Evolutionary conservation across 2,113 vertebrate genomes (phyloP).

Genomic region (Neofelis nebulosa): DNA sequence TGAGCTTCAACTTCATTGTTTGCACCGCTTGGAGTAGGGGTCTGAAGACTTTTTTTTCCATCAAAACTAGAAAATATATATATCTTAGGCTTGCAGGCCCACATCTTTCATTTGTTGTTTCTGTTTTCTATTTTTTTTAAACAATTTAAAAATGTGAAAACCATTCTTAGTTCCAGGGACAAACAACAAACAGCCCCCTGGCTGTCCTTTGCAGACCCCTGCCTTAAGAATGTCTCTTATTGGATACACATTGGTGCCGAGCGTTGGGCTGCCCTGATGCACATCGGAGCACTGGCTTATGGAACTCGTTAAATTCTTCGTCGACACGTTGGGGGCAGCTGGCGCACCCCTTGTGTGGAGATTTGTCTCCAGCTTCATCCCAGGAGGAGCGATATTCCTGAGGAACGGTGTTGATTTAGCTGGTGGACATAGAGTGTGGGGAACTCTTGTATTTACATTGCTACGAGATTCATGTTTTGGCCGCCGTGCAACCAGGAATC

Average conservation of each 20-base stretch:
- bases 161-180: neutral
- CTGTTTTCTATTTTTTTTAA: neutral
- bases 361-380: neutral
- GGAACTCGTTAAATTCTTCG: neutral
- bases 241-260: accelerated
- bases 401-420: neutral
- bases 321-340: accelerated
- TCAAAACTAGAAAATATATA: neutral
- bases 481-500: too few relatives aligned
- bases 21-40: neutral
- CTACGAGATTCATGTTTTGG: neutral
- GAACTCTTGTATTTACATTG: neutral
- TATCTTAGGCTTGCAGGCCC: neutral
- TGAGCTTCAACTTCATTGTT: neutral
- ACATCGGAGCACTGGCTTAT: accelerated
- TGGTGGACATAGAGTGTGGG: neutral
- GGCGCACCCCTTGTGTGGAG: accelerated
- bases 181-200: neutral
- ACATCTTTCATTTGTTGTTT: neutral
- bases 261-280: accelerated
- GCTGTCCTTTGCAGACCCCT: accelerated
- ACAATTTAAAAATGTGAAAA: neutral
- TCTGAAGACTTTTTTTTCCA: neutral
- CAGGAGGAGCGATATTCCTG: too few relatives aligned
- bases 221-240: neutral